phyloP scores from a whole-genome alignment of 2,797 vertebrate species.

The Iguana delicatissima region DNA sequence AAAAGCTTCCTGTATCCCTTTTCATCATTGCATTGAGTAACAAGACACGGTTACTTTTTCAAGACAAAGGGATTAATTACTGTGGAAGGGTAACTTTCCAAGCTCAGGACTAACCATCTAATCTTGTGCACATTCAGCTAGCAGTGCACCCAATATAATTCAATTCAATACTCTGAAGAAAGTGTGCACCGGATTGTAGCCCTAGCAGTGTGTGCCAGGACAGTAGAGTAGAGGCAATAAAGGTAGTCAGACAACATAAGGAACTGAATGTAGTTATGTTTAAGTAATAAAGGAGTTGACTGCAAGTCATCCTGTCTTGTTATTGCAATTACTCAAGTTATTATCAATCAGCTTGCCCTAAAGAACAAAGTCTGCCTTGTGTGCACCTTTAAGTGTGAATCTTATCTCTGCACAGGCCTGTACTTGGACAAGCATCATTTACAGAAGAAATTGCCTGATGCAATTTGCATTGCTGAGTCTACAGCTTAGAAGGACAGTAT shows the following conservation, averaged over 20 bases:
- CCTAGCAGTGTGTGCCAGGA: too few relatives aligned
- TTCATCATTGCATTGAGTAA: too few relatives aligned
- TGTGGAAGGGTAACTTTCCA: too few relatives aligned
- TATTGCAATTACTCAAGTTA: background rate
- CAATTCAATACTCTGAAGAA: background rate
- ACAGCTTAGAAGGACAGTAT: background rate
- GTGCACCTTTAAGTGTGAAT: background rate
- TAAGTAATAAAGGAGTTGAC: background rate
- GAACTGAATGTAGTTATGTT: background rate
- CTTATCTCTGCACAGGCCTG: background rate
- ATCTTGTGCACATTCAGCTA: background rate
- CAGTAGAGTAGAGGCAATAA: too few relatives aligned
- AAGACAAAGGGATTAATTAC: too few relatives aligned
- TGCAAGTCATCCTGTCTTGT: background rate
- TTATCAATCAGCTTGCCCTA: background rate
- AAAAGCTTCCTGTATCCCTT: too few relatives aligned
- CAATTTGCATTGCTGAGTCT: background rate
- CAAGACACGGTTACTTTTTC: too few relatives aligned
- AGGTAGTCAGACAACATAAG: too few relatives aligned
- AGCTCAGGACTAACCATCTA: background rate
- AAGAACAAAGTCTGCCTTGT: slow-evolving; percentile 27
- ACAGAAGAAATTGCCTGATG: background rate
- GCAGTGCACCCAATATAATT: background rate
- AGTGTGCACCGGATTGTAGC: background rate
- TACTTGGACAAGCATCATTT: background rate